Conservation (phyloP, 2,888 invertebrate genomes). For the Operophtera brumata region DNA sequence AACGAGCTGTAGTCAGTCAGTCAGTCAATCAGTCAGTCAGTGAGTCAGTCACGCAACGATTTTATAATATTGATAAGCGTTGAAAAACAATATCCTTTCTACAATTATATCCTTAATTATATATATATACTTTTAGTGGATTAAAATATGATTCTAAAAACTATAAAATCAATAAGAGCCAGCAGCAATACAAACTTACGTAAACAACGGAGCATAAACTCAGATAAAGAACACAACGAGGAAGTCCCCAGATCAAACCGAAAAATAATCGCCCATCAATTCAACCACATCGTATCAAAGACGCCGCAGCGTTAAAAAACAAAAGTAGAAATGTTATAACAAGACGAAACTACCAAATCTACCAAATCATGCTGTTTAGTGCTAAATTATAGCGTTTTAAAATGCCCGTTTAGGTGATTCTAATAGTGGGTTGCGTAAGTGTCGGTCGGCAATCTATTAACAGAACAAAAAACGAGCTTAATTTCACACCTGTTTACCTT, state of each 20-base stretch:
- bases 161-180: slow-evolving; percentile 43
- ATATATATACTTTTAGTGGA: background rate
- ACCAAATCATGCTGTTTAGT: slow-evolving; percentile 76
- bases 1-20: no score
- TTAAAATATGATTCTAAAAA: slow-evolving; percentile 3
- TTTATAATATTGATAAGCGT: no score
- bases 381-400: slow-evolving; percentile 78
- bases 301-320: slow-evolving; percentile 73
- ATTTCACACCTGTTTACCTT: slow-evolving; percentile 79
- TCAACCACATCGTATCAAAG: slow-evolving; percentile 66
- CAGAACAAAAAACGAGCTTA: slow-evolving; percentile 71
- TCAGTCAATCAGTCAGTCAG: no score
- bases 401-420: slow-evolving; percentile 69
- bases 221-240: slow-evolving; percentile 61
- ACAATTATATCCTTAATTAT: no score
- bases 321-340: slow-evolving; percentile 77
- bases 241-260: slow-evolving; percentile 67
- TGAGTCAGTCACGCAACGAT: no score
- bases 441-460: slow-evolving; percentile 71
- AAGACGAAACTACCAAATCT: slow-evolving; percentile 73
- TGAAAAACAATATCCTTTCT: no score
- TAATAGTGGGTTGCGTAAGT: slow-evolving; percentile 65
- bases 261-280: slow-evolving; percentile 76
- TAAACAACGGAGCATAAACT: slow-evolving; percentile 48
- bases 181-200: slow-evolving; percentile 43